Evolutionary conservation across 2,888 invertebrate genomes (phyloP).

Genomic region (Anorthoa munda): DNA sequence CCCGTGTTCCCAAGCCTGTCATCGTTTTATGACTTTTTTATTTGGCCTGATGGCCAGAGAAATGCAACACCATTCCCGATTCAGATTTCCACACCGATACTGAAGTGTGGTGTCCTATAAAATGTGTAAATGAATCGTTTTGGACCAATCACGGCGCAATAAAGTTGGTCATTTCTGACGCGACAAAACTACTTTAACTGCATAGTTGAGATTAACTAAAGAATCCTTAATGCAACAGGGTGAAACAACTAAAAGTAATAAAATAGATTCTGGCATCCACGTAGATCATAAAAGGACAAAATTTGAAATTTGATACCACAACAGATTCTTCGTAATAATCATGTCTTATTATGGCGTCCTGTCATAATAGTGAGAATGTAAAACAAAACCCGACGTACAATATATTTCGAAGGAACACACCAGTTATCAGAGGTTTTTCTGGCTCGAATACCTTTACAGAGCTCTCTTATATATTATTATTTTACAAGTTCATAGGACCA

Average conservation of each 20-base stretch:
- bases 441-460: slow-evolving; percentile 62
- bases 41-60: slow-evolving; percentile 86
- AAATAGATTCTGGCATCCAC: slow-evolving; percentile 47
- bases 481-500: slow-evolving; percentile 81
- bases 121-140: slow-evolving; percentile 79
- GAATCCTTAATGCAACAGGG: slow-evolving; percentile 30
- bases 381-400: slow-evolving; percentile 67
- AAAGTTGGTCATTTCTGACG: slow-evolving; percentile 65
- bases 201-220: slow-evolving; percentile 42
- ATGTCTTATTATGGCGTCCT: slow-evolving; percentile 80
- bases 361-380: slow-evolving; percentile 80
- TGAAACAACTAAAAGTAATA: slow-evolving; percentile 45
- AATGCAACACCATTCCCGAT: slow-evolving; percentile 87
- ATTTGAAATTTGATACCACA: slow-evolving; percentile 74
- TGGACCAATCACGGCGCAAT: slow-evolving; percentile 72
- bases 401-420: slow-evolving; percentile 57
- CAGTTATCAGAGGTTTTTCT: slow-evolving; percentile 57
- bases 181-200: slow-evolving; percentile 53
- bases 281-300: slow-evolving; percentile 74
- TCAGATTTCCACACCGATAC: slow-evolving; percentile 84
- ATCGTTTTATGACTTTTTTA: slow-evolving; percentile 90
- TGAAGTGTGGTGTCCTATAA: slow-evolving; percentile 77
- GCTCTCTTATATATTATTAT: slow-evolving; percentile 72
- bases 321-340: slow-evolving; percentile 79
- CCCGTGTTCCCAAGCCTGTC: slow-evolving; percentile 89